Conservation (phyloP, 2,888 invertebrate species). For the Nemapogon koenigi region DNA sequence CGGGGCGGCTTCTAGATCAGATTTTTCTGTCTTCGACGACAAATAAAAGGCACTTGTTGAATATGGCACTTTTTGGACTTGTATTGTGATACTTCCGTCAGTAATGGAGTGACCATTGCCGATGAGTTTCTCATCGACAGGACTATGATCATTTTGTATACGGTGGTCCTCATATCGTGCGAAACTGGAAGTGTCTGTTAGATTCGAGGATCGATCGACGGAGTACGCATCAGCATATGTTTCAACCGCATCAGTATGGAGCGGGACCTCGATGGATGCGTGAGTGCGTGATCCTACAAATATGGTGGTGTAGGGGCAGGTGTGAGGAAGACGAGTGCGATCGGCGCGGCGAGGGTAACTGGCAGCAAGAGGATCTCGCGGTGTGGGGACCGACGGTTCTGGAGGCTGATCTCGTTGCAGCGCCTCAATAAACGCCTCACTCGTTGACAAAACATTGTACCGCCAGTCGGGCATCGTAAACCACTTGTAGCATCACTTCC, state of each 20-base stretch:
- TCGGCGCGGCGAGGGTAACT: conserved; percentile 61
- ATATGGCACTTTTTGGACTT: conserved; percentile 55
- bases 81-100: conserved; percentile 32
- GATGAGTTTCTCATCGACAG: conserved; percentile 22
- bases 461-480: conserved; percentile 61
- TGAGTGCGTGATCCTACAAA: conserved; percentile 43
- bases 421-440: conserved; percentile 53
- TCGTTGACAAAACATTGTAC: conserved; percentile 61
- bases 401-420: conserved; percentile 17
- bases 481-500: conserved; percentile 9
- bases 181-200: conserved; percentile 57
- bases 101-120: conserved; percentile 26
- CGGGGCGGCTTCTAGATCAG: conserved; percentile 32
- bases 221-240: conserved; percentile 49
- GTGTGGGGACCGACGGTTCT: conserved; percentile 22
- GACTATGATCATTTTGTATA: conserved; percentile 27
- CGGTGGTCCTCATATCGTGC: conserved; percentile 55
- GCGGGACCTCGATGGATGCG: conserved; percentile 35
- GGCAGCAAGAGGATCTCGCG: conserved; percentile 42
- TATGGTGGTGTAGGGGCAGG: conserved; percentile 56
- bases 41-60: conserved; percentile 51
- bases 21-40: conserved; percentile 34
- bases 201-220: conserved; percentile 52
- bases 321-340: conserved; percentile 50
- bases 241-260: conserved; percentile 46